These are phyloP conservation scores for Myiagra hebetior DNA, from an alignment of 2,113 vertebrate species.

Conservation along the genomic window DNA sequence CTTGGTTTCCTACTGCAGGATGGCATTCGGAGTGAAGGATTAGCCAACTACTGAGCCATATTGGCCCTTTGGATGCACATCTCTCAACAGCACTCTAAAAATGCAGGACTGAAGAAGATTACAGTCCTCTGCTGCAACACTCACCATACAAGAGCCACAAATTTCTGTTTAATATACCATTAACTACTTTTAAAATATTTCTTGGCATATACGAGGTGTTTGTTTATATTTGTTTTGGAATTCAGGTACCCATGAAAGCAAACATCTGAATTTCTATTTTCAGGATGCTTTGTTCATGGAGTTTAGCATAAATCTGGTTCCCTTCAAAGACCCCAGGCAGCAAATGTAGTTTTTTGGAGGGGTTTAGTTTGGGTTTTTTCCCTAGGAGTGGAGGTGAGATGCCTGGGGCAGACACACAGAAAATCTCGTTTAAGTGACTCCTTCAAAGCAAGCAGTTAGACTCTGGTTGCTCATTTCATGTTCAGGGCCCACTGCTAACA, in stretches of 20 bases:
- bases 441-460: not conserved
- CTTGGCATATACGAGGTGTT: not conserved
- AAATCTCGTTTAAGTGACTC: not conserved
- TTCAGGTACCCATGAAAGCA: not conserved
- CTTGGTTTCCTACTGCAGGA: not conserved
- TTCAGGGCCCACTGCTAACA: not conserved
- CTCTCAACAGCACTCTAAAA: not conserved
- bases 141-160: not conserved
- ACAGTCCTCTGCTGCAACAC: not conserved
- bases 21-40: not conserved
- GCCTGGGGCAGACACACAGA: not conserved
- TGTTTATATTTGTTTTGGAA: not conserved
- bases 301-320: not conserved
- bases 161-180: not conserved
- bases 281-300: not conserved
- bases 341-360: not conserved
- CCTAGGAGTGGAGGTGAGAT: not conserved
- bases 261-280: not conserved
- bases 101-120: not conserved
- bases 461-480: not conserved
- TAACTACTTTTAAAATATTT: not conserved
- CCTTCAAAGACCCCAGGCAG: not conserved
- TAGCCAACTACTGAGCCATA: not conserved
- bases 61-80: not conserved
- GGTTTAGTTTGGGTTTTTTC: not conserved